Evolutionary conservation across 2,888 invertebrate species (phyloP).

Genomic region (Drosophila niveifrons): DNA sequence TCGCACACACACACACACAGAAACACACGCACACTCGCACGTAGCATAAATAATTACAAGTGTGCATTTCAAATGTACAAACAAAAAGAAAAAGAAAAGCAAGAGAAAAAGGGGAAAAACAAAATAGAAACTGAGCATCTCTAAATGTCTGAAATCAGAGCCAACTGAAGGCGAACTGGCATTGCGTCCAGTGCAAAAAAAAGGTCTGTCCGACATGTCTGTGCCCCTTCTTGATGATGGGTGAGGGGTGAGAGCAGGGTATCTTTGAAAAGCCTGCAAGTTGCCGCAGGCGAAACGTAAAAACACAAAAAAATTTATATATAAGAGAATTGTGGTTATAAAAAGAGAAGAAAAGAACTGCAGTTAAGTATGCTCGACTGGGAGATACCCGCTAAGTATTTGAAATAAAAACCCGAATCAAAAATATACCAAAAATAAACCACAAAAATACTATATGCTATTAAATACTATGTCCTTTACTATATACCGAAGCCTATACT

Average conservation of each 20-base stretch:
- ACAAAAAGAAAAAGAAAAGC: not conserved
- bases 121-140: constrained; percentile 24
- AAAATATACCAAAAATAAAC: no score
- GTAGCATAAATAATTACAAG: constrained; percentile 45
- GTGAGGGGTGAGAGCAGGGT: constrained; percentile 14
- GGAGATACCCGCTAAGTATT: no score
- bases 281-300: constrained; percentile 49
- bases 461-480: no score
- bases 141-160: constrained; percentile 54
- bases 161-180: constrained; percentile 32
- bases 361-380: no score
- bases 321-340: constrained; percentile 44
- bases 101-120: constrained; percentile 14
- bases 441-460: no score
- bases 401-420: no score
- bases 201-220: constrained; percentile 31
- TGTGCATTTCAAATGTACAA: constrained; percentile 46
- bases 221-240: constrained; percentile 3
- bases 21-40: constrained; percentile 20
- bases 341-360: constrained; percentile 13
- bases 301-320: constrained; percentile 44
- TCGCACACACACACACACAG: constrained; percentile 16
- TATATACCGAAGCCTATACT: no score
- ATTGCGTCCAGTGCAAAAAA: constrained; percentile 18
- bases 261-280: constrained; percentile 52